Conservation (phyloP, 1,140 invertebrate species). For the Ridgeia piscesae region DNA sequence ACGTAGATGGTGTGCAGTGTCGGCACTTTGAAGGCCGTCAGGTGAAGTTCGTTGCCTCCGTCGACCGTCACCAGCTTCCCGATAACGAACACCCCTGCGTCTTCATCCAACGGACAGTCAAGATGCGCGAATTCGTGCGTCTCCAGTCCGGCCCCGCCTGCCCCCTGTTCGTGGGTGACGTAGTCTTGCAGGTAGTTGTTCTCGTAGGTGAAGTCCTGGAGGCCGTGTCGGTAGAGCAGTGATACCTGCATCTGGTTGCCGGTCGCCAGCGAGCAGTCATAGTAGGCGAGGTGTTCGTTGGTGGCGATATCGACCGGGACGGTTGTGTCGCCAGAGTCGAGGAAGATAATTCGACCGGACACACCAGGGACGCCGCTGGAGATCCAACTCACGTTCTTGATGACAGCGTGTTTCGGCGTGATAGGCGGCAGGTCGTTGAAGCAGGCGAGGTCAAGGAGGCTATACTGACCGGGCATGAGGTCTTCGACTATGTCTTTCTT, state of each 20-base stretch:
- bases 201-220: constrained; percentile 36
- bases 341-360: constrained; percentile 32
- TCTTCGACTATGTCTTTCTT: constrained; percentile 31
- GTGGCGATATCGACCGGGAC: constrained; percentile 28
- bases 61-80: constrained; percentile 22
- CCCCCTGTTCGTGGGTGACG: constrained; percentile 20
- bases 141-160: constrained; percentile 33
- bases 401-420: constrained; percentile 26
- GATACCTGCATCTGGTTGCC: constrained; percentile 29
- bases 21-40: constrained; percentile 28
- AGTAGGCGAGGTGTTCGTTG: constrained; percentile 31
- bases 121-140: constrained; percentile 33
- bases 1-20: constrained; percentile 30
- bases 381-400: constrained; percentile 26
- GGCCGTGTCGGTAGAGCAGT: constrained; percentile 29
- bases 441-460: constrained; percentile 29
- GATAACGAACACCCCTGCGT: constrained; percentile 31
- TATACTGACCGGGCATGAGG: constrained; percentile 32
- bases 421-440: constrained; percentile 32
- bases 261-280: constrained; percentile 33
- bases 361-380: constrained; percentile 22
- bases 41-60: constrained; percentile 28
- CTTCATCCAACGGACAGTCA: constrained; percentile 33
- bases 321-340: constrained; percentile 25
- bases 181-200: constrained; percentile 32